Percentiles rank a stretch among this genome's conserved stretches.
Evolutionary conservation across 2,113 vertebrate genomes (phyloP).

Genomic region (Mesocricetus auratus): DNA sequence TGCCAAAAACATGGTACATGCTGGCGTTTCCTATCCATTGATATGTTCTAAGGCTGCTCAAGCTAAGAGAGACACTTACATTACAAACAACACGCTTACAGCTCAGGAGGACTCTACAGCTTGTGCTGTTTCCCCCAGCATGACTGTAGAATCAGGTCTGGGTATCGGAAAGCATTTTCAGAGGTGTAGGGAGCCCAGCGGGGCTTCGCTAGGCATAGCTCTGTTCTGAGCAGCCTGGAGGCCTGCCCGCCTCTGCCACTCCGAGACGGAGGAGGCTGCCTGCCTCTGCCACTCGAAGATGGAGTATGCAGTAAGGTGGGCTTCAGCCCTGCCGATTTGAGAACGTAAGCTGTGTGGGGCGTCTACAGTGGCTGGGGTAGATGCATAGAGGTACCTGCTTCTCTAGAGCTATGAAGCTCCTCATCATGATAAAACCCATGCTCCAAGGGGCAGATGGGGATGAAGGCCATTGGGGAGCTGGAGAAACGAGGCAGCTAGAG

Average conservation of each 20-base stretch:
- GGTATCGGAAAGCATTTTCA: neutral
- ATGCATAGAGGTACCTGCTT: no score
- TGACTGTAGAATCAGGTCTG: neutral
- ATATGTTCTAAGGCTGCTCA: neutral
- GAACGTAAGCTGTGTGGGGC: neutral
- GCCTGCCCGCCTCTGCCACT: rapidly evolving
- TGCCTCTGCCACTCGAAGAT: rapidly evolving
- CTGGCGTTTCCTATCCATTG: neutral
- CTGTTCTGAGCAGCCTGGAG: neutral
- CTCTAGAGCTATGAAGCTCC: rapidly evolving
- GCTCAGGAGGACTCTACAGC: neutral
- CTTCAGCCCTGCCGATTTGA: neutral
- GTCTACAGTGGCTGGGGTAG: neutral
- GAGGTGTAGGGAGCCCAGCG: no score
- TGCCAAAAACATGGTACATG: neutral
- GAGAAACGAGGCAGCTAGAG: neutral
- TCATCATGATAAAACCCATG: rapidly evolving
- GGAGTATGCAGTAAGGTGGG: neutral
- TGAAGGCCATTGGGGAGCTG: rapidly evolving
- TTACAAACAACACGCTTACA: neutral
- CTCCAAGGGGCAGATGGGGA: neutral
- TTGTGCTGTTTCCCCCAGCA: neutral
- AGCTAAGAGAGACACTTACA: neutral
- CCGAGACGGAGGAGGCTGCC: neutral
- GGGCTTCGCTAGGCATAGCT: no score